Evolutionary conservation across 2,113 vertebrate species (phyloP), one percentile per base, ranked within the genome.

Genomic region (Neopipo cinnamomea): DNA sequence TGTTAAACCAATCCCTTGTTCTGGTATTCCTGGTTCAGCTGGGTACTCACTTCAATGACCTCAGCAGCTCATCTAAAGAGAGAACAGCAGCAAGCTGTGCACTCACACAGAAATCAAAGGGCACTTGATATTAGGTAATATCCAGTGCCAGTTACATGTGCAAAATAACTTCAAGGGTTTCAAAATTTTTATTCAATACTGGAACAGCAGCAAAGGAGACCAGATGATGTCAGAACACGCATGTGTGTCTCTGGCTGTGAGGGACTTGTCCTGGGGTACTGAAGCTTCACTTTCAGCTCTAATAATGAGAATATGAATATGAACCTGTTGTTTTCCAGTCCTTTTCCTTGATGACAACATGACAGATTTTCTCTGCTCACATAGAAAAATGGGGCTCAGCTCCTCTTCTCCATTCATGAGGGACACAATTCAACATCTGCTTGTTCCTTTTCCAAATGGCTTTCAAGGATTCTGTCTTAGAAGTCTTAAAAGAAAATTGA

Each of bases 61-160:
- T 21, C 56, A 91, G 79, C 17, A 59, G 42, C n/a, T 86, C 5
- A 2, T 39, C 83, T 71, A 25, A 86, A 91, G 30, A 37, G 79
- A 47, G 30, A 44, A 50, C 76, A 67, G 67, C 77, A 81, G 73
- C 76, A 84, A 72, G 52, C 83, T 73, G 42, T 81, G 44, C 14
- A 13, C 52, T 92, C 89, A 56, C 7, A 33, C 70, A 91, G 93
- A 72, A 93, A 78, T 85, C 39, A 80, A 95, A 88, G 37, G 52
- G 5, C 44, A 41, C 65, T 58, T 33, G 24, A 27, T 77, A 73
- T 80, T 47, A 74, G 83, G 44, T 58, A 59, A 81, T 33, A 47
- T 30, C 72, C 61, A 50, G 4, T 44, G 52, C 46, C 50, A 46
- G 35, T 58, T 84, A 33, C 24, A 12, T 8, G 16, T 66, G 63